Conservation (phyloP, 2,113 vertebrate genomes). For the Charina bottae region DNA sequence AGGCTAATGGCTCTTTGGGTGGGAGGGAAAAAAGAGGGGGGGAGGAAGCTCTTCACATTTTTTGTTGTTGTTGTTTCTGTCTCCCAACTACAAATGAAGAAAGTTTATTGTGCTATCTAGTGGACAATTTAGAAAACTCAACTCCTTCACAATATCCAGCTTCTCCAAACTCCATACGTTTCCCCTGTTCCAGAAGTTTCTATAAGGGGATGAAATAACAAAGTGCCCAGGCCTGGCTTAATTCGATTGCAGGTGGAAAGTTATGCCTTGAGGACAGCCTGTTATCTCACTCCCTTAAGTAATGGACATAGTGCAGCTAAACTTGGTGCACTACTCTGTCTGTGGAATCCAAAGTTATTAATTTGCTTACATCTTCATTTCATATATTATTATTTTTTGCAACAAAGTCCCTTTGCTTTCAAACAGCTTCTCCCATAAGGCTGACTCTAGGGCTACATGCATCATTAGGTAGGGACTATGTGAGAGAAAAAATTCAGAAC, state of each 20-base stretch:
- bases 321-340: conserved; percentile 49
- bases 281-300: conserved; percentile 58
- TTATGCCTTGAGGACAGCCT: conserved; percentile 53
- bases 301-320: conserved; percentile 55
- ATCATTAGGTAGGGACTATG: conserved; percentile 23
- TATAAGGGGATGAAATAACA: conserved; percentile 3
- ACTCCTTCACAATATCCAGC: conserved; percentile 25
- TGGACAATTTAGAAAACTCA: conserved; percentile 59
- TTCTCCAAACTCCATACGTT: conserved; percentile 39
- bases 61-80: background rate
- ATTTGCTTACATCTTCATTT: conserved; percentile 36
- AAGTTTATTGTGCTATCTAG: conserved; percentile 62
- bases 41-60: background rate
- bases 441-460: background rate
- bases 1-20: conserved; percentile 53
- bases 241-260: conserved; percentile 38
- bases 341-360: conserved; percentile 59
- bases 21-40: conserved; percentile 24
- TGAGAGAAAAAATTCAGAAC: conserved; percentile 8
- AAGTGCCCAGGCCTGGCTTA: conserved; percentile 45
- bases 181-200: conserved; percentile 11
- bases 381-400: conserved; percentile 46
- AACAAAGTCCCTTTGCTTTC: conserved; percentile 13
- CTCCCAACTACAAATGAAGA: conserved; percentile 50
- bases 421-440: background rate